Evolutionary conservation across 2,888 invertebrate species (phyloP).

Genomic region (Cantharis rustica): DNA sequence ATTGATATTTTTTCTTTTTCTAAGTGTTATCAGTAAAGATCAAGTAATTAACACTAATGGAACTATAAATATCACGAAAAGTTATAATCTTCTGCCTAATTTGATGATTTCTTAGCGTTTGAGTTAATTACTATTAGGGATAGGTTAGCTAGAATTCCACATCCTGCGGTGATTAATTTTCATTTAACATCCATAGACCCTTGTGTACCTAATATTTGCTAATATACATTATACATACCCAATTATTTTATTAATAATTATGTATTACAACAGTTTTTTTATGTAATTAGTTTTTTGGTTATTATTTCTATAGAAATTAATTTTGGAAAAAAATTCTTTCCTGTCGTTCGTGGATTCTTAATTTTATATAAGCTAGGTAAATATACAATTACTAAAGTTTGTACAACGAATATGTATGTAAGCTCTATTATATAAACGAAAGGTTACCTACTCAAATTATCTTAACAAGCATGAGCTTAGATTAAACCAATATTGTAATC

Average conservation of each 20-base stretch:
- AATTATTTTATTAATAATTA: neutral
- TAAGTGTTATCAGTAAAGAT: neutral
- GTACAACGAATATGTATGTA: neutral
- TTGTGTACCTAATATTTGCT: neutral
- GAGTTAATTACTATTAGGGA: constrained; percentile 8
- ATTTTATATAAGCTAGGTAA: neutral
- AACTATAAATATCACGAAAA: neutral
- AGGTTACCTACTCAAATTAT: neutral
- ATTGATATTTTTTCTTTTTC: neutral
- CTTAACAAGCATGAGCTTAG: neutral
- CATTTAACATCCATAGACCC: constrained; percentile 10
- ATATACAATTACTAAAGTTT: neutral
- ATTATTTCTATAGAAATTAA: neutral
- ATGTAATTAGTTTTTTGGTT: neutral
- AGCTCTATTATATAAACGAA: neutral
- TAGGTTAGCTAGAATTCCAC: constrained; percentile 9
- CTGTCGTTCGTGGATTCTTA: neutral
- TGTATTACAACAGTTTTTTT: neutral
- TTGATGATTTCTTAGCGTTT: constrained; percentile 13
- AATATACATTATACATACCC: constrained; percentile 5
- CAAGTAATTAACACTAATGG: neutral
- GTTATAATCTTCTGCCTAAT: neutral
- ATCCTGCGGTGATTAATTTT: constrained; percentile 13
- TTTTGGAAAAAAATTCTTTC: neutral
- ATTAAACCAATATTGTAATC: neutral